Evolutionary conservation across 2,113 vertebrate genomes (phyloP).

Genomic region (Rhabdornis inornatus): DNA sequence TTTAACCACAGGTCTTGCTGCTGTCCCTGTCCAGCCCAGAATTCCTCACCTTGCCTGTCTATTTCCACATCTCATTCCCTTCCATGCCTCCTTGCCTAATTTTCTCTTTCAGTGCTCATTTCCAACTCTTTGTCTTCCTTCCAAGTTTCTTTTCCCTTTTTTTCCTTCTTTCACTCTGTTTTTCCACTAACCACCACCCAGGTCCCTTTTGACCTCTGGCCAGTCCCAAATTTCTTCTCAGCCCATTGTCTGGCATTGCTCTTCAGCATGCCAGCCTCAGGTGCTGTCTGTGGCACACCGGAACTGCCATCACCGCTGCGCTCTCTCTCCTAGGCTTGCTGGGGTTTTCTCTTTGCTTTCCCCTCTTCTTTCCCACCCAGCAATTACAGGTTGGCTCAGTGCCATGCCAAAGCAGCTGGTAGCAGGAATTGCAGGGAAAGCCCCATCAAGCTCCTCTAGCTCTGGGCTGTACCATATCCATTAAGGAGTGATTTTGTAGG

Average conservation of each 20-base stretch:
- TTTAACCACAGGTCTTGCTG: not conserved
- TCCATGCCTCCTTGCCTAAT: not conserved
- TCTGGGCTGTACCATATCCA: not conserved
- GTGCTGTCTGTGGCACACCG: rapidly evolving
- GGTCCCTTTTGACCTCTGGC: not conserved
- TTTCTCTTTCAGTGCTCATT: not conserved
- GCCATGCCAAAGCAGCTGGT: slow-evolving; percentile 4
- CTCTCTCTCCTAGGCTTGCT: not conserved
- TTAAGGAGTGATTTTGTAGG: not conserved
- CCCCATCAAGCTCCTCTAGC: not conserved
- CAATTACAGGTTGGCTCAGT: not conserved
- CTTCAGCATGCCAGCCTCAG: not conserved
- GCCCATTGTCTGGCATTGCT: rapidly evolving
- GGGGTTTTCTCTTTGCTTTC: not conserved
- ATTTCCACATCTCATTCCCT: rapidly evolving
- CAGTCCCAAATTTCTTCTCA: not conserved
- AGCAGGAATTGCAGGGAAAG: not conserved
- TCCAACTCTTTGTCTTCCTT: not conserved
- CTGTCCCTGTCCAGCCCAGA: not conserved
- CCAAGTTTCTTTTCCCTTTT: not conserved
- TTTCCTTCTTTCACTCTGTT: not conserved
- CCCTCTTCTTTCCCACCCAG: not conserved
- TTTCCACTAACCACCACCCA: not conserved
- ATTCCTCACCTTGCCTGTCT: not conserved
- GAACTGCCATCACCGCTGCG: not conserved